Base-by-base conservation (phyloP, 2,888 invertebrate species). In the Argyra leucocephala region DNA sequence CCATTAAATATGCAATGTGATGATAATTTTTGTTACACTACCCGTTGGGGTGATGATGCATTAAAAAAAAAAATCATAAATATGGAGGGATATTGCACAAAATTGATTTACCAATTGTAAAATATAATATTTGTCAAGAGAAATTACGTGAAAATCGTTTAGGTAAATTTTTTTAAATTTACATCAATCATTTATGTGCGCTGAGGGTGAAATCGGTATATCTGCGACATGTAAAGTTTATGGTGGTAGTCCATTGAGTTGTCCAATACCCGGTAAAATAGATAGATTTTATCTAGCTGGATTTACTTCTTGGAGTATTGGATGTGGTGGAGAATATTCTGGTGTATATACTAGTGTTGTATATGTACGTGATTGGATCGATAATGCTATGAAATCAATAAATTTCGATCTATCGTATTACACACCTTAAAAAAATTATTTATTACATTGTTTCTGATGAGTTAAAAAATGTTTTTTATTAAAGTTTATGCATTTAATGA, bases 231-330 rank as follows among this genome's bases (percentile, higher is more conserved):
- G 91, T 79, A 85, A 84, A 73, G 87, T 83, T 3, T 91, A 92
- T 74, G 91, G 91, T 0, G 91, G 91, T 1, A 88, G 90, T 22
- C 89, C 91, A 0, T 79, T 92, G 18, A 88, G 89, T 1, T 92
- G 91, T 70, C 87, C 89, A 1, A 78, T 87, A 63, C 79, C 79
- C 67, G 84, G 83, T 36, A 71, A 69, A 62, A 70, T 68, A 0
- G 66, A 71, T 12, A 74, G 74, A 22, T 76, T 67, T 58, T 74
- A 74, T 65, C 75, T 78, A 23, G 74, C 76, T 24, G 90, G 90
- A 1, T 87, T 91, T 57, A 91, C 91, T 0, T 86, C 91, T 1
- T 92, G 91, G 91, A 91, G 92, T 22, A 87, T 91, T 69, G 89
- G 88, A 0, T 92, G 92, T 72, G 90, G 89, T 0, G 80, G 80